Evolutionary conservation across 1,140 invertebrate species (phyloP).

Genomic region (Drosophila repletoides): DNA sequence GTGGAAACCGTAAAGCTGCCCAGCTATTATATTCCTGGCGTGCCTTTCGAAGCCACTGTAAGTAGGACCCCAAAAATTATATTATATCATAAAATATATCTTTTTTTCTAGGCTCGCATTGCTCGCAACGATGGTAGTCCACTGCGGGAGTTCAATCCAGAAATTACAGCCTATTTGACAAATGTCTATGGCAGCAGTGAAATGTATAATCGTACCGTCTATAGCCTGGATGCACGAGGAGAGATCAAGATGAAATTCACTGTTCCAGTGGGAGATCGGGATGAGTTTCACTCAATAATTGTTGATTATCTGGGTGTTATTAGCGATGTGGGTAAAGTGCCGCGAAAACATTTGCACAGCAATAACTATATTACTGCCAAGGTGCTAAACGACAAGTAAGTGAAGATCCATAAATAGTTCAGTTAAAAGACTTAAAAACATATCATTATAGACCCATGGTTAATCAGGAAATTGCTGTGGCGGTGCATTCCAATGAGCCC

Average conservation of each 20-base stretch:
- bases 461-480: constrained; percentile 90
- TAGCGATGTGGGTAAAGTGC: constrained; percentile 89
- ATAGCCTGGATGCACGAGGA: constrained; percentile 87
- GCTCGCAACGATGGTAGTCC: constrained; percentile 89
- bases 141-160: constrained; percentile 85
- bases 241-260: constrained; percentile 88
- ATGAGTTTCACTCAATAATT: constrained; percentile 81
- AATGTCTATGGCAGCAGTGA: constrained; percentile 87
- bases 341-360: constrained; percentile 88
- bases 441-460: constrained; percentile 84
- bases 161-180: constrained; percentile 86
- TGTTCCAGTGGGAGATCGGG: constrained; percentile 84
- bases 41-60: constrained; percentile 91
- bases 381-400: constrained; percentile 86
- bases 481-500: constrained; percentile 91
- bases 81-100: not conserved
- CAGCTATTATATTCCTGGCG: constrained; percentile 93
- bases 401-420: not conserved
- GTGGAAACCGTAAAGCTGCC: constrained; percentile 91
- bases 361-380: constrained; percentile 90
- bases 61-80: constrained; percentile 57
- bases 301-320: constrained; percentile 85
- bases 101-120: constrained; percentile 48
- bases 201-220: constrained; percentile 85
- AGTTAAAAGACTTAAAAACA: not conserved